phyloP scores from a whole-genome alignment of 1,140 invertebrate genomes.

The Conopomorpha cramerella region DNA sequence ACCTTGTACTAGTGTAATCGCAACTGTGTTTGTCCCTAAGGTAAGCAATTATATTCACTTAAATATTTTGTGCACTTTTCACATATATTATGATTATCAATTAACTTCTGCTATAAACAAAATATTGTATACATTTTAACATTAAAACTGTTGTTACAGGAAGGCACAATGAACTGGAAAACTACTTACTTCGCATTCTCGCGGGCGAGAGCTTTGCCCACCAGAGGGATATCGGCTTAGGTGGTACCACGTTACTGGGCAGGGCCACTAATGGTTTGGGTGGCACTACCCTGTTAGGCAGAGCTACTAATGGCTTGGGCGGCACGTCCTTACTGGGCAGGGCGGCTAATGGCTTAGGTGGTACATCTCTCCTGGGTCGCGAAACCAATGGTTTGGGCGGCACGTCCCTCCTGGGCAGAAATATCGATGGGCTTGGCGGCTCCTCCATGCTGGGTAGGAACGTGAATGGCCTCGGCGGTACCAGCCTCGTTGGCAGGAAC shows the following conservation, averaged over 20 bases:
- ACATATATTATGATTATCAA: no score
- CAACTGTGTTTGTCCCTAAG: no score
- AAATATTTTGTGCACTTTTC: no score
- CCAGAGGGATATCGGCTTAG: constrained; percentile 25
- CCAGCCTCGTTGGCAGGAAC: constrained; percentile 18
- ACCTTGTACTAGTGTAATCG: no score
- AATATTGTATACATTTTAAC: no score
- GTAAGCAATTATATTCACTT: no score
- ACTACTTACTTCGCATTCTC: no score
- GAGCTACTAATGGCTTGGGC: constrained; percentile 10
- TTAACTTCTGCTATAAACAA: no score
- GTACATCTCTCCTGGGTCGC: constrained; percentile 16
- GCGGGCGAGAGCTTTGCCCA: no score
- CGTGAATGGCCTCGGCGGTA: constrained; percentile 22
- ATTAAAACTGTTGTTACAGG: no score
- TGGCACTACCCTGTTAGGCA: constrained; percentile 13
- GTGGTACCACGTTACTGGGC: constrained; percentile 9
- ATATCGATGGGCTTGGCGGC: constrained; percentile 11
- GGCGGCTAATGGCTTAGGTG: constrained; percentile 25
- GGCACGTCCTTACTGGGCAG: constrained; percentile 9
- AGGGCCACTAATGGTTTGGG: constrained; percentile 13
- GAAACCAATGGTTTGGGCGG: constrained; percentile 16
- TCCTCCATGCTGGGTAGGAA: constrained; percentile 13
- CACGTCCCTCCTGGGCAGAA: constrained; percentile 11
- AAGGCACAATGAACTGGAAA: no score